These are phyloP conservation scores for Pseudochromis fuscus DNA, from an alignment of 2,797 vertebrate species.

Conservation along the genomic window DNA sequence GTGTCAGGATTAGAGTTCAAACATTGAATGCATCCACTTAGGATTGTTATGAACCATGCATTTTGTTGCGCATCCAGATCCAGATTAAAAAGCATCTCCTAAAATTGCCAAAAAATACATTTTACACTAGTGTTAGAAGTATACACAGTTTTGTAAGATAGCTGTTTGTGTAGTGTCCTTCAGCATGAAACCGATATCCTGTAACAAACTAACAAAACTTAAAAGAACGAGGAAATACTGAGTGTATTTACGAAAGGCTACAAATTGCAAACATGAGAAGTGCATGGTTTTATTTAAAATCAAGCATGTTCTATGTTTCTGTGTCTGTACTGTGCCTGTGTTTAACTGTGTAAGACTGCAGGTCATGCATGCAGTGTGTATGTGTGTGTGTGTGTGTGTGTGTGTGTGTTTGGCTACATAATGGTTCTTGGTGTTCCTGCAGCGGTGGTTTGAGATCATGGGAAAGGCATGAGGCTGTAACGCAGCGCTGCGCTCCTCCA, in stretches of 20 bases:
- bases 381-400: conserved; percentile 50
- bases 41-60: background rate
- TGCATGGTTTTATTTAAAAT: conserved; percentile 16
- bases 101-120: too few species aligned
- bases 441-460: conserved; percentile 82
- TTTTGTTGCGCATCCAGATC: background rate
- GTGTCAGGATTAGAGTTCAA: background rate
- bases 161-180: background rate
- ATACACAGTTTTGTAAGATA: background rate
- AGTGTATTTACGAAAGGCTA: background rate
- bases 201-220: conserved; percentile 29
- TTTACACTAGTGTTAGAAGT: too few species aligned
- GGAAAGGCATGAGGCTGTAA: conserved; percentile 79
- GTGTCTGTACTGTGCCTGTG: conserved; percentile 14
- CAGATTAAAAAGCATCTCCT: background rate
- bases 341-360: conserved; percentile 25
- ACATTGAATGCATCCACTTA: background rate
- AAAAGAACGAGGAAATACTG: background rate
- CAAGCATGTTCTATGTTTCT: conserved; percentile 9
- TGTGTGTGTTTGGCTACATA: conserved; percentile 63
- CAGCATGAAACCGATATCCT: background rate
- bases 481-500: conserved; percentile 65
- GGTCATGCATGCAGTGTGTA: conserved; percentile 37
- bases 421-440: conserved; percentile 74
- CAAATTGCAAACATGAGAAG: background rate